These are phyloP conservation scores for Eleutherodactylus coqui DNA, from an alignment of 2,797 vertebrate species.

Conservation along the genomic window DNA sequence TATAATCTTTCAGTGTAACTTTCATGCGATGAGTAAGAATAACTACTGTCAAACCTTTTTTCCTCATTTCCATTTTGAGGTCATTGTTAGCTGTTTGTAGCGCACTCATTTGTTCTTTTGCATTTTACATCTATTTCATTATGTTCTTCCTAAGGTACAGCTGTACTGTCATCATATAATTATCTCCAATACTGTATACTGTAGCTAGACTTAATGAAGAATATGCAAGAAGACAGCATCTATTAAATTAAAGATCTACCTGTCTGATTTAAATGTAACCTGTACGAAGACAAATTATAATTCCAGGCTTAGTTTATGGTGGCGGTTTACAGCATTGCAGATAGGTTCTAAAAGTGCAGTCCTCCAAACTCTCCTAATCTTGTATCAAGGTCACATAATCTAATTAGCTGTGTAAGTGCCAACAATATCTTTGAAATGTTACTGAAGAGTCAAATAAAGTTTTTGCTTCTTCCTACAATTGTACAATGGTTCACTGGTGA, in stretches of 20 bases:
- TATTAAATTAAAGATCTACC: not conserved
- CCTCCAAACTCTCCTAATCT: not conserved
- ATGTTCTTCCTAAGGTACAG: not conserved
- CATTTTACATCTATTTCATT: conserved; percentile 1
- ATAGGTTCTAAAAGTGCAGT: not conserved
- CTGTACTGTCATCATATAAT: conserved; percentile 24
- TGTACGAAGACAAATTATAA: not conserved
- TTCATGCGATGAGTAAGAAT: too few relatives aligned
- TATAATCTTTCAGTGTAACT: too few relatives aligned
- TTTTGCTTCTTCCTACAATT: not conserved
- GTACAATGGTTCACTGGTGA: not conserved
- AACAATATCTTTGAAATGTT: conserved; percentile 9
- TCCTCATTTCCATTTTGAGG: not conserved
- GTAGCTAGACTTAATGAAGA: not conserved
- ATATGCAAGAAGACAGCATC: not conserved
- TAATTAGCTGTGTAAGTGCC: conserved; percentile 18
- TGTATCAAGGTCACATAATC: conserved; percentile 19
- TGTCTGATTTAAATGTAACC: not conserved
- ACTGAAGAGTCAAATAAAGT: conserved; percentile 1
- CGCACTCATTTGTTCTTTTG: not conserved
- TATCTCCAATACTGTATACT: conserved; percentile 8
- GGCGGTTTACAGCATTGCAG: not conserved
- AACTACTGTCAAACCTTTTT: not conserved
- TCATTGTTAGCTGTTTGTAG: not conserved
- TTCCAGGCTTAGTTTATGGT: not conserved